Percentiles rank a stretch among this genome's conserved stretches.
These are phyloP conservation scores for Tetheella fluctuosa DNA, from an alignment of 2,888 invertebrate species.

Conservation along the genomic window DNA sequence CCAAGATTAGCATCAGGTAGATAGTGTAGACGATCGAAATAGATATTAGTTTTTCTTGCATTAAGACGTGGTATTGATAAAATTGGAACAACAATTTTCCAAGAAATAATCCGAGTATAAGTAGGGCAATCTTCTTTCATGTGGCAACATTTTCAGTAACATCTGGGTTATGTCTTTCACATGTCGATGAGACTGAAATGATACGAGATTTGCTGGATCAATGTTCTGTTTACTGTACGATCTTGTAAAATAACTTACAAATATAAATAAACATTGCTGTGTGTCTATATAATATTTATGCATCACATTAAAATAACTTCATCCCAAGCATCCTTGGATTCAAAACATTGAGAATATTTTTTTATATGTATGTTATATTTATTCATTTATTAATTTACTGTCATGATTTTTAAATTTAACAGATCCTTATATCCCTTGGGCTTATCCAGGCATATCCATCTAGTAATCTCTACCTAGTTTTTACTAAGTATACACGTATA, in stretches of 20 bases:
- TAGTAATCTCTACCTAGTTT: no score
- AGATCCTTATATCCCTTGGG: no score
- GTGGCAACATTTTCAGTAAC: slow-evolving; percentile 59
- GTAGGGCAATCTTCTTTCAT: slow-evolving; percentile 56
- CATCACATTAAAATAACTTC: slow-evolving; percentile 17
- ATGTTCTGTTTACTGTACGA: slow-evolving; percentile 49
- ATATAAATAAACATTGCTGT: slow-evolving; percentile 23
- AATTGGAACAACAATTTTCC: slow-evolving; percentile 33
- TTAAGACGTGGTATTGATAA: slow-evolving; percentile 24
- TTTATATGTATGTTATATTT: no score
- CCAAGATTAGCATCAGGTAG: neutral
- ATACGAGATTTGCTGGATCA: slow-evolving; percentile 64
- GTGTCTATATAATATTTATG: slow-evolving; percentile 34
- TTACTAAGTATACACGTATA: no score
- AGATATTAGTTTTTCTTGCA: neutral
- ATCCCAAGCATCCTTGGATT: neutral
- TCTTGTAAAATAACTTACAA: slow-evolving; percentile 42
- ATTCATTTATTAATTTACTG: no score
- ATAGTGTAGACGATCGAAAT: neutral
- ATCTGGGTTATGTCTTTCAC: slow-evolving; percentile 68
- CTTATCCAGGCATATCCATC: no score
- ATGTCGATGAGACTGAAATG: slow-evolving; percentile 61
- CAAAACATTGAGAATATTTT: no score
- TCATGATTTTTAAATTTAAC: no score
- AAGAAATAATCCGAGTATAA: slow-evolving; percentile 45